phyloP scores from a whole-genome alignment of 92 coral and sea anemone species.

The Montipora capitata region DNA sequence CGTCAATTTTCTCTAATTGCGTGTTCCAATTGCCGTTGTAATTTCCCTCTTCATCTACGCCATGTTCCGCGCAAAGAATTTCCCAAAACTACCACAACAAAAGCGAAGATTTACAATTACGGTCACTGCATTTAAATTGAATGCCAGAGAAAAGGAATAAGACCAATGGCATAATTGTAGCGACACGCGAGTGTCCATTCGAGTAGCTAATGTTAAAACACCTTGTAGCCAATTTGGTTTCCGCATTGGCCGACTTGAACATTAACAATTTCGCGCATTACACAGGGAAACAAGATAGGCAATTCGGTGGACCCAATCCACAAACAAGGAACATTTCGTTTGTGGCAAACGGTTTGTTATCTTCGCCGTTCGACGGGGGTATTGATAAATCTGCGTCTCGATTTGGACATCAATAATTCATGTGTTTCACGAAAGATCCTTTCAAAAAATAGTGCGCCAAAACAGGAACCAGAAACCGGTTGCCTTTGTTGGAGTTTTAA shows the following conservation, averaged over 20 bases:
- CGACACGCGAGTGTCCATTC: conserved; percentile 34
- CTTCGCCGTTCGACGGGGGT: conserved; percentile 42
- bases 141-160: conserved; percentile 50
- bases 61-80: conserved; percentile 88
- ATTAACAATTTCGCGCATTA: conserved; percentile 91
- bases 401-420: conserved; percentile 46
- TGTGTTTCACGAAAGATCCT: conserved; percentile 19
- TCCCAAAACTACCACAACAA: conserved; percentile 87
- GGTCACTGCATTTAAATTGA: conserved; percentile 39
- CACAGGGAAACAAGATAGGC: conserved; percentile 15
- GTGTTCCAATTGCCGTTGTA: conserved; percentile 77
- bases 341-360: conserved; percentile 16
- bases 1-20: conserved; percentile 88
- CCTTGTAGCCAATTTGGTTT: conserved; percentile 94
- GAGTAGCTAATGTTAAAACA: conserved; percentile 33
- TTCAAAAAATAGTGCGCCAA: conserved; percentile 26
- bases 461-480: conserved; percentile 89
- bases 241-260: conserved; percentile 97
- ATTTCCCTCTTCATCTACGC: conserved; percentile 81
- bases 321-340: conserved; percentile 39
- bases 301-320: conserved; percentile 13
- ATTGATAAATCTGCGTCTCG: conserved; percentile 48
- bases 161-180: conserved; percentile 20
- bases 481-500: conserved; percentile 54
- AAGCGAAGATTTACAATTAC: conserved; percentile 17